Base-by-base conservation (phyloP, 2,888 invertebrate genomes). In the Drosophila macrospina region DNA sequence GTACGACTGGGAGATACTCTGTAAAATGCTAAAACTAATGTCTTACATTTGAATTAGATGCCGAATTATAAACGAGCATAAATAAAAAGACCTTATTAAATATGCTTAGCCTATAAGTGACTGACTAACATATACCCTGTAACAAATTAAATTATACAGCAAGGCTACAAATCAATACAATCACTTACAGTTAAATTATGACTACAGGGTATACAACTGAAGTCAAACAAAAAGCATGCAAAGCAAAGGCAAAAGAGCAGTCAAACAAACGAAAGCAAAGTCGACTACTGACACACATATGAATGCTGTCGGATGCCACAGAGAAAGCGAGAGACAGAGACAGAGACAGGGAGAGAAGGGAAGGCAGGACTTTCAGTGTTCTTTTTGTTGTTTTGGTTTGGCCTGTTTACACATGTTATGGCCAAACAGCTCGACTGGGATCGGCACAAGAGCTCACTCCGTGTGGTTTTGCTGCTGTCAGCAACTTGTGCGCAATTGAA, bases 401-500 rank as follows among this genome's bases (percentile, higher is more conserved):
- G 60, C 67, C 67, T 67, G 86, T 82, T 84, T 87, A 87, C 88
- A 87, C 74, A 81, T 87, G 87, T 80, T 83, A 81, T 76, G 73
- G 81, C 64, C 63, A 81, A 73, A 73, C 68, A 71, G 60, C 74
- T 62, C 70, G 71, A 64, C 70, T 55, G 72, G 66, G 67, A 71
- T 60, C 68, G 59, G 44, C 42, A 28, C 11, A 16, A 48, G 16
- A 48, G 36, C 48, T 44, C 13, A 63, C 37, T 34, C 15, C 61
- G 41, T 54, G 54, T 42, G 39, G 42, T 32, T 54, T 55, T 68
- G 74, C 69, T 55, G 82, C 82, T 87, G 83, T 84, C 83, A 85
- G 86, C 83, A 87, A 82, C 85, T 85, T 78, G 82, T 67, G 88
- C 74, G 81, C 82, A 86, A 84, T 84, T 85, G 86, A 84, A 84